These are phyloP conservation scores for Drosophila merina DNA, from an alignment of 2,888 invertebrate species.

Conservation along the genomic window DNA sequence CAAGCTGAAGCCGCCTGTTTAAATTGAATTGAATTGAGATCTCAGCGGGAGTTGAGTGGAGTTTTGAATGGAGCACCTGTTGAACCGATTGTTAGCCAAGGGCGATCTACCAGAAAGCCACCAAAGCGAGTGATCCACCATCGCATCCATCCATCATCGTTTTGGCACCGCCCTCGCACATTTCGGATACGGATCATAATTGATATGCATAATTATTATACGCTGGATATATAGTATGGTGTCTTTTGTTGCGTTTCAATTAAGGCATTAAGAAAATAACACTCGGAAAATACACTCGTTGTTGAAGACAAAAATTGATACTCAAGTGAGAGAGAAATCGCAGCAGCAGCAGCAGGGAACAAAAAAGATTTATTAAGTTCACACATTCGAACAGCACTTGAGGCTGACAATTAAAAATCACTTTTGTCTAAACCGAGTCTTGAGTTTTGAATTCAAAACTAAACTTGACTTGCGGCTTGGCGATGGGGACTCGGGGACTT, in stretches of 20 bases:
- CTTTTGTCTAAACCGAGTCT: constrained; percentile 41
- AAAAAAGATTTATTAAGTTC: constrained; percentile 74
- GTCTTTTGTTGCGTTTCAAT: constrained; percentile 53
- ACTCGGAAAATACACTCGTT: neutral
- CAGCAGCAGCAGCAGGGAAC: constrained; percentile 16
- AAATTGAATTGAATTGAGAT: constrained; percentile 32
- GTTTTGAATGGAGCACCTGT: constrained; percentile 26
- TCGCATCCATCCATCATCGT: constrained; percentile 8
- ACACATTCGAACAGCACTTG: constrained; percentile 73
- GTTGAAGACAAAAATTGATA: too few species aligned
- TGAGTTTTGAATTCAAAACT: constrained; percentile 4
- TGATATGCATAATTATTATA: constrained; percentile 48
- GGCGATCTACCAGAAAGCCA: constrained; percentile 26
- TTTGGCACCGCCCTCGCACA: constrained; percentile 22
- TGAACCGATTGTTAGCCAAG: constrained; percentile 37
- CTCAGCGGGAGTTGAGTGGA: constrained; percentile 38
- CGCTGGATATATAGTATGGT: constrained; percentile 5
- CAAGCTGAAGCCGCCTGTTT: neutral
- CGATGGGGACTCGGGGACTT: constrained; percentile 1
- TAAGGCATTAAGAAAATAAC: constrained; percentile 50
- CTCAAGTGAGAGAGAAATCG: constrained; percentile 13
- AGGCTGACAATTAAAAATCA: constrained; percentile 78
- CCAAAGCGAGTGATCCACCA: neutral
- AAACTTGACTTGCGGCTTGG: constrained; percentile 36
- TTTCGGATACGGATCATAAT: constrained; percentile 29